Evolutionary conservation across 1,140 invertebrate genomes (phyloP).

Genomic region (Lepidostoma basale): DNA sequence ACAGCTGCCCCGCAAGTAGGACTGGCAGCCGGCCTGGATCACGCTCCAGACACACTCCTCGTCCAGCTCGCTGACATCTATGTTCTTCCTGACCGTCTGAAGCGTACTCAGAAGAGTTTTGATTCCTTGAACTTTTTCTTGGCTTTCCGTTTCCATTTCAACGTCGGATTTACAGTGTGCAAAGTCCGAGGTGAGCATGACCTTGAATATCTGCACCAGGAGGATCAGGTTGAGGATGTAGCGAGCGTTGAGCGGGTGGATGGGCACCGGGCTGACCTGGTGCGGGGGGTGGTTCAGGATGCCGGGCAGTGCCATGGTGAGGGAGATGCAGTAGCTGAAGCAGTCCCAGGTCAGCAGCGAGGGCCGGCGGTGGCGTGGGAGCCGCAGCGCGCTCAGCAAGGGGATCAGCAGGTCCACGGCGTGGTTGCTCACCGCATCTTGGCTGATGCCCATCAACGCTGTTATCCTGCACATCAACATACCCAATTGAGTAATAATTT

Average conservation of each 20-base stretch:
- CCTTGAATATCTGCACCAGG: constrained; percentile 76
- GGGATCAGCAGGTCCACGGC: constrained; percentile 60
- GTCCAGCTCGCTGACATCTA: constrained; percentile 48
- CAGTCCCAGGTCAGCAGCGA: constrained; percentile 84
- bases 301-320: constrained; percentile 76
- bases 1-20: constrained; percentile 86
- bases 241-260: constrained; percentile 64
- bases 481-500: too few species aligned
- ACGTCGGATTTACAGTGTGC: constrained; percentile 51
- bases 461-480: too few species aligned
- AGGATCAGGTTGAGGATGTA: constrained; percentile 77
- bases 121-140: constrained; percentile 50
- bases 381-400: constrained; percentile 58
- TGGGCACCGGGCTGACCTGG: constrained; percentile 62
- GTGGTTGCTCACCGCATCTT: constrained; percentile 60
- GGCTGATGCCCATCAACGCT: too few species aligned
- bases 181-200: constrained; percentile 72
- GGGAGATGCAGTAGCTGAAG: constrained; percentile 79
- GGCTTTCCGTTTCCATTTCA: constrained; percentile 62
- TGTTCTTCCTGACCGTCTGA: constrained; percentile 51
- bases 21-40: constrained; percentile 70
- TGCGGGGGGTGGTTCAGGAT: constrained; percentile 65
- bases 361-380: constrained; percentile 59
- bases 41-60: constrained; percentile 64
- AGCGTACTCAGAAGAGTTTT: constrained; percentile 53